phyloP scores from a whole-genome alignment of 1,140 invertebrate genomes.

The Drosophila saltans region DNA sequence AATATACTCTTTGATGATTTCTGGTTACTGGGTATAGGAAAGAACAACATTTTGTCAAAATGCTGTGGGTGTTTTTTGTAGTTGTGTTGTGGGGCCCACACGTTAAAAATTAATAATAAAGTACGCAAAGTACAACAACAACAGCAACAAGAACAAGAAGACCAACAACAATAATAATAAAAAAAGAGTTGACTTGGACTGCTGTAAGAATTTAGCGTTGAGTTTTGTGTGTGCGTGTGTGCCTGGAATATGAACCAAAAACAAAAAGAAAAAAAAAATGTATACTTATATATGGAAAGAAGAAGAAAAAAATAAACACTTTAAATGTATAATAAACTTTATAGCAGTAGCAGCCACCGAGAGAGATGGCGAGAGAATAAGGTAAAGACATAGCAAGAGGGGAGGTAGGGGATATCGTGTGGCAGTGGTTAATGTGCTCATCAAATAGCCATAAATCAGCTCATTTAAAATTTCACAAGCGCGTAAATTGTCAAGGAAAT shows the following conservation, averaged over 20 bases:
- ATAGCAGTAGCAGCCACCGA: slow-evolving; percentile 27
- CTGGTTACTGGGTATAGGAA: slow-evolving; percentile 6
- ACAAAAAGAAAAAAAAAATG: slow-evolving; percentile 10
- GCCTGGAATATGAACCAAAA: slow-evolving; percentile 36
- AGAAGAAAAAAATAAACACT: slow-evolving; percentile 27
- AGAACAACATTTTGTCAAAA: slow-evolving; percentile 61
- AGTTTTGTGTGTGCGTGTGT: slow-evolving; percentile 32
- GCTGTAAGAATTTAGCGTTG: slow-evolving; percentile 53
- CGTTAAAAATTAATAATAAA: slow-evolving; percentile 77
- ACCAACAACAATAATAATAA: background rate
- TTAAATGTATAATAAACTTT: slow-evolving; percentile 63
- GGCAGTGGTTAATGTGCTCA: slow-evolving; percentile 63
- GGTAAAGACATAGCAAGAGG: background rate
- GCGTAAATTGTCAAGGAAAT: slow-evolving; percentile 15
- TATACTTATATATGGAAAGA: slow-evolving; percentile 3
- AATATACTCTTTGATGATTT: background rate
- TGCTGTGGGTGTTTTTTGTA: slow-evolving; percentile 70
- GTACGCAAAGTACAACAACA: slow-evolving; percentile 52
- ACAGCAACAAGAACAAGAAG: slow-evolving; percentile 24
- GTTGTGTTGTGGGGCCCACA: slow-evolving; percentile 55
- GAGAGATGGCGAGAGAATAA: background rate
- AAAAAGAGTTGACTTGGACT: slow-evolving; percentile 60
- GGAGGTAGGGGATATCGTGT: background rate
- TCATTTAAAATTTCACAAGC: slow-evolving; percentile 62
- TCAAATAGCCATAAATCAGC: slow-evolving; percentile 78